Evolutionary conservation across 2,888 invertebrate species (phyloP), one percentile per base, ranked within the genome.

Genomic region (Melikaiella ostensackeni): DNA sequence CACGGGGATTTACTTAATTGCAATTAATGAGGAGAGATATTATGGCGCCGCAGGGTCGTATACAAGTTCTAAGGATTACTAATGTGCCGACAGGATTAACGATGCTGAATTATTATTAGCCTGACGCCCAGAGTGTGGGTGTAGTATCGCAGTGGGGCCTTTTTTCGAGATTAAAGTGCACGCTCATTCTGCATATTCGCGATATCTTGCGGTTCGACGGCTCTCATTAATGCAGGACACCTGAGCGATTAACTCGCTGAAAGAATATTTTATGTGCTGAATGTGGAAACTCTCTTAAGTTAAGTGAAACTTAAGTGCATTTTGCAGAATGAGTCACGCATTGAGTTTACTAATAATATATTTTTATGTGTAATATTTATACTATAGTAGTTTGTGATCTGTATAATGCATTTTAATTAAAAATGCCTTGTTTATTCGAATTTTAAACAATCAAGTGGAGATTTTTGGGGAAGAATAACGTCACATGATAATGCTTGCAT

Each of bases 1-100:
- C 83, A 81, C 80, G 82, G 84, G 87, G 88, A 89, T 90, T 89
- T 88, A 88, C 89, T 89, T 91, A 91, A 91, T 91, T 91, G 90
- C 90, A 91, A 91, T 91, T 91, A 91, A 91, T 90, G 91, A 90
- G 89, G 82, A 86, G 86, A 90, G 89, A 90, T 90, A 91, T 88
- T 88, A 87, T 87, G 81, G 84, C 81, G 85, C 85, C 85, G 87
- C 81, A 82, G 85, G 89, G 86, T 88, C 86, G 84, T 82, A 84
- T 79, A 84, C 85, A 86, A 88, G 85, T 88, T 88, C 81, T 81
- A 88, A 88, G 86, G 88, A 89, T 89, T 89, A 90, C 88, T 89
- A 90, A 90, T 89, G 89, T 86, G 89, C 88, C 87, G 87, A 88
- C 88, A 85, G 89, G 88, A 90, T 90, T 90, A 90, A 90, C 89